These are phyloP conservation scores for Danionella dracula DNA, from an alignment of 2,797 vertebrate species.

Conservation along the genomic window DNA sequence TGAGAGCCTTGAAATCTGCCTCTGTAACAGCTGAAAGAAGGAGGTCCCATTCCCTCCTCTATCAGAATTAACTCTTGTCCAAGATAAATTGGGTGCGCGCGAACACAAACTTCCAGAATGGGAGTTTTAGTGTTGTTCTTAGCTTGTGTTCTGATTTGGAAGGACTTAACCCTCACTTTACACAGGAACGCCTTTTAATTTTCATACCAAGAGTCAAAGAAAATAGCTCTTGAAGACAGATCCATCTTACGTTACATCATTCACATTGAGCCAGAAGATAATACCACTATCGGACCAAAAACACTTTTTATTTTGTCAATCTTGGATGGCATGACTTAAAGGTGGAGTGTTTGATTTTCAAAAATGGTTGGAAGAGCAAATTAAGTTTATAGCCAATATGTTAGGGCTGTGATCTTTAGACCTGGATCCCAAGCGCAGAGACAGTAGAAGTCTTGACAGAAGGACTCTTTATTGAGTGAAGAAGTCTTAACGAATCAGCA, in stretches of 20 bases:
- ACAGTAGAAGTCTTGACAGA: no score
- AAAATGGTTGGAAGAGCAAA: no score
- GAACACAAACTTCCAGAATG: constrained; percentile 37
- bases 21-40: constrained; percentile 9
- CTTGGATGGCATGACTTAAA: no score
- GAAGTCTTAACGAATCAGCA: no score
- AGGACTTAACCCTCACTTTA: constrained; percentile 6
- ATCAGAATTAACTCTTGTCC: constrained; percentile 34
- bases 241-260: background rate
- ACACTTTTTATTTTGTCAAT: no score
- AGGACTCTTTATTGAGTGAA: no score
- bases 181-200: constrained; percentile 15
- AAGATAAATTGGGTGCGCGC: constrained; percentile 41
- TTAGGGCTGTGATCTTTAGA: no score
- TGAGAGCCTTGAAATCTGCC: background rate
- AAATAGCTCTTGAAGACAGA: background rate
- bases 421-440: no score
- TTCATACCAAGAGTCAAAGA: background rate
- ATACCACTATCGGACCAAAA: no score
- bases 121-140: constrained; percentile 23
- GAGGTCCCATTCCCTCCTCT: background rate
- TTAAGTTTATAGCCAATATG: no score
- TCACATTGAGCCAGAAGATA: background rate
- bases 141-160: background rate
- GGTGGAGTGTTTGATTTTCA: no score